These are phyloP conservation scores for Tricholauxania praeusta DNA, from an alignment of 2,888 invertebrate genomes.

Conservation along the genomic window DNA sequence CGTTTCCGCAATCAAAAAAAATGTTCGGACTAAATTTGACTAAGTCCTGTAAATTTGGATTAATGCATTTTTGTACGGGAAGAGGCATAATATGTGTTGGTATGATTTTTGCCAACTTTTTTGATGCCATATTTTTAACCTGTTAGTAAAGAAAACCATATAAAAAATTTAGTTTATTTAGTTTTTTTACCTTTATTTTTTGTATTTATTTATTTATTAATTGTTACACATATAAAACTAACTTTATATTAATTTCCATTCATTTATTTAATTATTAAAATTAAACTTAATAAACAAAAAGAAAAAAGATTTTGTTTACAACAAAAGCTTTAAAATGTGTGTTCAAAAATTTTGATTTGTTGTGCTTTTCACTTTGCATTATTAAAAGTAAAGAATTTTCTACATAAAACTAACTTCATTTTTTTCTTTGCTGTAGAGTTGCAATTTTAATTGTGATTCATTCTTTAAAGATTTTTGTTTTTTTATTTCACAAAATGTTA, in stretches of 20 bases:
- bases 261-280: slow-evolving; percentile 10
- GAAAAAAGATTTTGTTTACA: slow-evolving; percentile 21
- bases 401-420: slow-evolving; percentile 14
- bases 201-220: slow-evolving; percentile 20
- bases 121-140: no score
- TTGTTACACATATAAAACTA: slow-evolving; percentile 36
- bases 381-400: slow-evolving; percentile 9
- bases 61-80: no score
- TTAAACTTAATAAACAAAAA: slow-evolving; percentile 15
- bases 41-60: no score
- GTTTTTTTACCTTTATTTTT: background rate
- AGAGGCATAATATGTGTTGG: no score
- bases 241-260: slow-evolving; percentile 14
- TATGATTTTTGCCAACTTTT: no score
- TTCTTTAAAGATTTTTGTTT: background rate
- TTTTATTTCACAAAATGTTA: background rate
- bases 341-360: slow-evolving; percentile 23
- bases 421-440: background rate
- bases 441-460: background rate
- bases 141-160: slow-evolving; percentile 27
- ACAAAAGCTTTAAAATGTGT: slow-evolving; percentile 22
- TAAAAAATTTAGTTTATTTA: slow-evolving; percentile 33
- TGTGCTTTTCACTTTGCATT: slow-evolving; percentile 5
- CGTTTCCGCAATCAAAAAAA: no score
- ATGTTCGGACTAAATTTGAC: no score